Evolutionary conservation across 2,113 vertebrate genomes (phyloP), one percentile per base, ranked within the genome.

Genomic region (Eleginops maclovinus): DNA sequence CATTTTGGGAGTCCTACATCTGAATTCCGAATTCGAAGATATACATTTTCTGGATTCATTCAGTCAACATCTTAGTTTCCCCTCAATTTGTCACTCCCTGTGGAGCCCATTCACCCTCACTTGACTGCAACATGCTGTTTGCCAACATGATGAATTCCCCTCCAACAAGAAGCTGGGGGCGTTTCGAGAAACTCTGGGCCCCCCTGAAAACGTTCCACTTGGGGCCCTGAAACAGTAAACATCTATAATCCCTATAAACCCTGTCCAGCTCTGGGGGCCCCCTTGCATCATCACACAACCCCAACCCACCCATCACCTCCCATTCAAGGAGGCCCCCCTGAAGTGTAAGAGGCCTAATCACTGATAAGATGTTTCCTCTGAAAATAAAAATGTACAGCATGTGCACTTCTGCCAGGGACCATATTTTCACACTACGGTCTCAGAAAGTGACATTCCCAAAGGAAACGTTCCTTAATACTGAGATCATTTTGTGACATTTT

Each of bases 161-260:
- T 66, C 28, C 40, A n/a, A 55, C 15, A 9, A 28, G 56, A 85
- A 9, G 49, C 58, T 26, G 19, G 36, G 40, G 67, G 24, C 0
- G 0, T 51, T 26, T 11, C 46, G n/a, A 50, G 16, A 74, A 50
- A 19, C 26, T 54, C 26, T 16, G 24, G 79, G 58, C 70, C 63
- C 53, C 31, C 83, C 60, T 51, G 21, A 75, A 74, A 71, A 17
- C 7, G 4, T 76, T 74, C 62, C 74, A 64, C 71, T 59, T 51
- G 61, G 36, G 63, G 26, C 67, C 63, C 66, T 69, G 73, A 65
- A 91, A 84, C 63, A 83, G 85, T 91, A 87, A 84, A 91, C 87
- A 78, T 76, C 56, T 58, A 53, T 80, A 86, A 81, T 79, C 82
- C 87, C 40, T 59, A 1, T 73, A 85, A 91, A 7, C 67, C 64